Evolutionary conservation across 2,113 vertebrate species (phyloP), one percentile per base, ranked within the genome.

Genomic region (Mastomys coucha): DNA sequence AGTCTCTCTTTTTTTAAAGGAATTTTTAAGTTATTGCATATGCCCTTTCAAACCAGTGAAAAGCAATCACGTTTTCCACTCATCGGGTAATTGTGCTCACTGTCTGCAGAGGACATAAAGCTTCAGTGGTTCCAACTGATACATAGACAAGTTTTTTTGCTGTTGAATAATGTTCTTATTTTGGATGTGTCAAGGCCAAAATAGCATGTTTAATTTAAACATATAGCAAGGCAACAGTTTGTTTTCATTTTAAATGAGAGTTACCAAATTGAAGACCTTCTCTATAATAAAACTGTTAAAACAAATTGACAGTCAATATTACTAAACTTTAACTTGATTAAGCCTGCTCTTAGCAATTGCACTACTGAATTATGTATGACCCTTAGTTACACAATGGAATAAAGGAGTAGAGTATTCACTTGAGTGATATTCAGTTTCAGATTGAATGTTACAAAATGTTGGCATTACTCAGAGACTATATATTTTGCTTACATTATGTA

Each of bases 81-180:
- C 92, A 80, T 76, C 0, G 1, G 49, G 45, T 95, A 92, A 96
- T 96, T 97, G 93, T 80, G 42, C 80, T 89, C 91, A 85, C 5
- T 88, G 63, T 97, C 73, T 89, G 76, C 58, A 94, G 82, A 98
- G 89, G 94, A 91, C 92, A 97, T 78, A 39, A 90, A 84, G 87
- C 82, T 76, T 67, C 91, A 76, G 91, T 86, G 89, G 67, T 87
- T 97, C 42, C 63, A 89, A 28, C 56, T 82, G 69, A 92, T 95
- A 53, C 2, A 1, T 7, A 70, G 77, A 88, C 87, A 93, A 89
- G 78, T 67, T 72, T 49, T 95, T 77, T 58, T 93, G 28, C 77
- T 87, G 28, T 88, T 98, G 93, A 98, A 80, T 97, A 96, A 98
- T 97, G 94, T 93, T 94, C 82, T 96, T 98, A 95, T 96, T 98